These are phyloP conservation scores for Parazoanthus swiftii DNA, from an alignment of 92 coral and sea anemone genomes.

Conservation along the genomic window DNA sequence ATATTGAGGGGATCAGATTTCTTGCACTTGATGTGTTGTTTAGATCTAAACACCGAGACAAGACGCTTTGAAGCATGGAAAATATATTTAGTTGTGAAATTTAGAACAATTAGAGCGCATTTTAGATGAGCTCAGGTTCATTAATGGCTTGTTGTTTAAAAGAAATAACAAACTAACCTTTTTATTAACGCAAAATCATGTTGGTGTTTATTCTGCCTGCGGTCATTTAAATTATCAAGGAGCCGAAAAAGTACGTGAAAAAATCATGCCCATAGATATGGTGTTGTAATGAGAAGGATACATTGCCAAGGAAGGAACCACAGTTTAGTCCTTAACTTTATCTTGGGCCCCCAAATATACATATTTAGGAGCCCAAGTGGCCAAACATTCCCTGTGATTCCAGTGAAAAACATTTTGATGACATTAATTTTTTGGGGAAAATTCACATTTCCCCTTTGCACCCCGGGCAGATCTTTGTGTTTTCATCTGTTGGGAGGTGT, in stretches of 20 bases:
- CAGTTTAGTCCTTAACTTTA: no score
- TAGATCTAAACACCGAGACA: not conserved
- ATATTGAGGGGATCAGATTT: not conserved
- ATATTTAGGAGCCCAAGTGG: no score
- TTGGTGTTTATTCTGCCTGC: not conserved
- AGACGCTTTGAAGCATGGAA: not conserved
- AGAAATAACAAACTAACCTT: not conserved
- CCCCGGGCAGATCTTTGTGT: not conserved
- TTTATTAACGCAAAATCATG: not conserved
- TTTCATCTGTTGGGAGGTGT: not conserved
- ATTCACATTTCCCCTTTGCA: not conserved
- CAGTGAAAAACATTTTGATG: not conserved
- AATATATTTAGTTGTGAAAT: slow-evolving; percentile 10
- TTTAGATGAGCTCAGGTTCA: not conserved
- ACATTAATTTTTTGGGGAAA: not conserved
- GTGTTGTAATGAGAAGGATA: no score
- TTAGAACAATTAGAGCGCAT: slow-evolving; percentile 4
- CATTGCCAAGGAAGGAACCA: no score
- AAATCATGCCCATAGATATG: no score
- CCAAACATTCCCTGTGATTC: not conserved
- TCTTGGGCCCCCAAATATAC: no score
- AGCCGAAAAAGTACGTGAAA: no score
- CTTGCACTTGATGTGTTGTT: not conserved
- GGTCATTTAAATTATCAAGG: not conserved
- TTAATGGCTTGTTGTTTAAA: not conserved